Conservation (phyloP, 1,140 invertebrate species). For the Bombus picipes region DNA sequence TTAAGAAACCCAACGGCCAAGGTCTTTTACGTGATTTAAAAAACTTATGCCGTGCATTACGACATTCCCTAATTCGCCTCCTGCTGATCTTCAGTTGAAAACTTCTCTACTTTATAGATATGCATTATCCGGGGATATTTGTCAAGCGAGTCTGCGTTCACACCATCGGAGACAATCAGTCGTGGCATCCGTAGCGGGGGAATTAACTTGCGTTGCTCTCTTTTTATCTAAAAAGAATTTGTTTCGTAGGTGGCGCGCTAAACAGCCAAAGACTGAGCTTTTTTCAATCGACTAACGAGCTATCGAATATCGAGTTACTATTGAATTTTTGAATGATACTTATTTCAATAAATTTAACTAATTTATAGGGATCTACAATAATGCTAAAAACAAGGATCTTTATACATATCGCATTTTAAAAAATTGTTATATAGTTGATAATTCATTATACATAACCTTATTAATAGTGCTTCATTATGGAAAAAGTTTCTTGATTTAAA, state of each 20-base stretch:
- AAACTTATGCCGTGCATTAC: slow-evolving; percentile 44
- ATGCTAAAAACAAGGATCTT: neutral
- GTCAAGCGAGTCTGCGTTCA: slow-evolving; percentile 44
- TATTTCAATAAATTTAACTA: neutral
- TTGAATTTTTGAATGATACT: neutral
- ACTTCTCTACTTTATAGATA: slow-evolving; percentile 21
- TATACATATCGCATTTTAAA: neutral
- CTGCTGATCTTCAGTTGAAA: slow-evolving; percentile 10
- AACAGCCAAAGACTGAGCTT: neutral
- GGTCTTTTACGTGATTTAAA: neutral
- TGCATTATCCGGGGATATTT: slow-evolving; percentile 54
- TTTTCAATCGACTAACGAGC: slow-evolving; percentile 18
- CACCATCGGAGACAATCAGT: slow-evolving; percentile 36
- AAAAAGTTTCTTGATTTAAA: neutral
- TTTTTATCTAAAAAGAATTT: slow-evolving; percentile 42
- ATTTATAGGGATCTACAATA: too few relatives aligned
- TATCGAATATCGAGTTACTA: slow-evolving; percentile 29
- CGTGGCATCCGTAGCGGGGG: slow-evolving; percentile 24
- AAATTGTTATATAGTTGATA: neutral
- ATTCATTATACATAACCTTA: neutral
- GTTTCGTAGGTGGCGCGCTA: slow-evolving; percentile 31
- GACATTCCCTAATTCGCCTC: slow-evolving; percentile 12
- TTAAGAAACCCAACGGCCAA: slow-evolving; percentile 23
- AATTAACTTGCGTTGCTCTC: slow-evolving; percentile 34
- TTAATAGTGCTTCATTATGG: neutral